Base-by-base conservation (phyloP, 2,888 invertebrate species). In the Drosophila acutilabella region DNA sequence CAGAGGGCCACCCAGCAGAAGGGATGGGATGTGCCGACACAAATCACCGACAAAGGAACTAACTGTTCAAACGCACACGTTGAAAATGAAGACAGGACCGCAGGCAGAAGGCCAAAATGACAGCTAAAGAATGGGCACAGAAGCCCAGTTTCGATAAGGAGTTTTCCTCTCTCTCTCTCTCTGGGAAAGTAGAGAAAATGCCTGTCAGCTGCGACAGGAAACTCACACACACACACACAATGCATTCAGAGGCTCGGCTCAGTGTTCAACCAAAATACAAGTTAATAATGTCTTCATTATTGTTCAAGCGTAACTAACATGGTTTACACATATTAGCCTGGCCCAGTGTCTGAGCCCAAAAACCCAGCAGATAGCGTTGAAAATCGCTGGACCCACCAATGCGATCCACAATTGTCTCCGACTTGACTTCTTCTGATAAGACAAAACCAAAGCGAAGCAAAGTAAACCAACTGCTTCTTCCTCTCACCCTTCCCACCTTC, bases 211-310 rank as follows among this genome's bases (percentile, higher is more conserved):
- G 83, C 83, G 79, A 72, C 81, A 89, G 89, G 87, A 85, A 88
- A 74, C 70, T 80, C 58, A 67, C 30, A 40, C 33, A 58, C 16
- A 18, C 13, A 2, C 20, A 23, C 23, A 23, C 23, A 38, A 51
- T 52, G 11, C 30, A 47, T 18, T 30, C 41, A 61, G 58, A 40
- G 56, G 56, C 67, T 52, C 41, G 48, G 52, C 73, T 60, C 77
- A 65, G 56, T 65, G 77, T 51, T 72, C 74, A 82, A 84, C 65
- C 67, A 76, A 79, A 88, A 85, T 82, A 85, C 84, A 87, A 90
- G 89, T 90, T 91, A 91, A 90, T 90, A 90, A 90, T 91, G 90
- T 90, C 90, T 90, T 90, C 90, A 90, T 91, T 89, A 90, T 89
- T 87, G 81, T 81, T 80, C 81, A 91, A 90, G 91, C 90, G 91